Conservation (phyloP, 2,113 vertebrate species). For the Eretmochelys imbricata region DNA sequence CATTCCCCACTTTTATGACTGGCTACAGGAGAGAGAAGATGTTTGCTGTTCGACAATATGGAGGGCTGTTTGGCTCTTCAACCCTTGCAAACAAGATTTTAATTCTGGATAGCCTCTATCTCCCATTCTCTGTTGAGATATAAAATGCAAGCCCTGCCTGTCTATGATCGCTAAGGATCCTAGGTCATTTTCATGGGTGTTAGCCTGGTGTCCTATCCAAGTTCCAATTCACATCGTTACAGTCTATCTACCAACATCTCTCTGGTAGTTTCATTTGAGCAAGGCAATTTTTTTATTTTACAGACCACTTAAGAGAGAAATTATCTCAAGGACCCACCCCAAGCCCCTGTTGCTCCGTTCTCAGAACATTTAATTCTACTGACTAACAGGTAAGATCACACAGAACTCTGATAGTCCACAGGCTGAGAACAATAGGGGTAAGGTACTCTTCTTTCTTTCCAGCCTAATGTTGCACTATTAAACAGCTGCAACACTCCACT, state of each 20-base stretch:
- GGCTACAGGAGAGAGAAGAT: not conserved
- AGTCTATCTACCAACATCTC: not conserved
- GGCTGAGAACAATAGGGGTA: not conserved
- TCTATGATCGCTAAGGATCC: not conserved
- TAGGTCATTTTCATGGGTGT: not conserved
- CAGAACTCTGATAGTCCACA: not conserved
- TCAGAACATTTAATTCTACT: not conserved
- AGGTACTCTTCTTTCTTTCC: not conserved
- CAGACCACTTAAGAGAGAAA: not conserved
- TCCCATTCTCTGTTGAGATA: not conserved
- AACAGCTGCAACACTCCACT: not conserved
- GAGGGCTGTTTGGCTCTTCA: conserved; percentile 8
- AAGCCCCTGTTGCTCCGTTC: fast-evolving
- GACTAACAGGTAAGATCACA: not conserved
- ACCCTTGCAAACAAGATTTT: not conserved
- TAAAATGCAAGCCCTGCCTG: not conserved
- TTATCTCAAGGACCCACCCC: not conserved
- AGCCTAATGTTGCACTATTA: not conserved
- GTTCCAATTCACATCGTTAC: not conserved
- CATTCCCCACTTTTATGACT: not conserved
- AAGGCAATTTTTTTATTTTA: not conserved
- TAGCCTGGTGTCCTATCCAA: not conserved
- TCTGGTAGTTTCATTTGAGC: not conserved
- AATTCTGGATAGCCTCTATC: not conserved
- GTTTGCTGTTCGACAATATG: not conserved